A percentile compares a stretch with the other conserved stretches of the same genome.
Conservation (phyloP, 2,797 vertebrate species). For the Serranus cabrilla region DNA sequence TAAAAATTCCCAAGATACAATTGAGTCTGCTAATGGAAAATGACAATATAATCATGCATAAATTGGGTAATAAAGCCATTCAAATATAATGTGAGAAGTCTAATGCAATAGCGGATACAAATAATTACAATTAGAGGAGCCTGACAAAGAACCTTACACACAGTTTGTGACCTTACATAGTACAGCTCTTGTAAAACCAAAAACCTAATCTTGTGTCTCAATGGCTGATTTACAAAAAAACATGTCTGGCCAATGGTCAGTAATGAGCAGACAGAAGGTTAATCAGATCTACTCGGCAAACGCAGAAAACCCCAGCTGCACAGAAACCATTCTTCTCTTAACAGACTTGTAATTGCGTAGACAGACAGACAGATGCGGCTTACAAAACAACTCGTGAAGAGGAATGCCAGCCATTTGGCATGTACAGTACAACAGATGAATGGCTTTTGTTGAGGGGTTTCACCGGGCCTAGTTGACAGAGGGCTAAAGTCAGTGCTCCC, state of each 20-base stretch:
- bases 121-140: conserved; percentile 48
- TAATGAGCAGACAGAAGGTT: conserved; percentile 82
- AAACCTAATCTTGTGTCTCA: conserved; percentile 63
- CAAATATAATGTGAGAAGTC: conserved; percentile 21
- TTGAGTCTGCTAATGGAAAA: not conserved
- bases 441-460: conserved; percentile 83
- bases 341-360: conserved; percentile 80
- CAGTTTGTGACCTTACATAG: conserved; percentile 48
- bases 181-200: conserved; percentile 67
- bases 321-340: conserved; percentile 82
- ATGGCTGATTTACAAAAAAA: conserved; percentile 60
- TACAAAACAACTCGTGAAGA: conserved; percentile 80
- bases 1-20: not conserved
- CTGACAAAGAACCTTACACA: conserved; percentile 57
- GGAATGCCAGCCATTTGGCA: conserved; percentile 83
- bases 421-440: conserved; percentile 84
- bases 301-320: conserved; percentile 79
- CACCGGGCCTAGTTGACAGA: conserved; percentile 78
- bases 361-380: conserved; percentile 81
- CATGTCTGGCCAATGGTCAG: conserved; percentile 77
- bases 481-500: conserved; percentile 83
- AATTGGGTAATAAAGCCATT: conserved; percentile 15
- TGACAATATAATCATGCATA: not conserved
- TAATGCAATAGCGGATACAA: conserved; percentile 34
- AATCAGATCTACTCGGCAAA: conserved; percentile 83